Evolutionary conservation across 2,888 invertebrate genomes (phyloP), one percentile per base, ranked within the genome.

Genomic region (Erebia epiphron): DNA sequence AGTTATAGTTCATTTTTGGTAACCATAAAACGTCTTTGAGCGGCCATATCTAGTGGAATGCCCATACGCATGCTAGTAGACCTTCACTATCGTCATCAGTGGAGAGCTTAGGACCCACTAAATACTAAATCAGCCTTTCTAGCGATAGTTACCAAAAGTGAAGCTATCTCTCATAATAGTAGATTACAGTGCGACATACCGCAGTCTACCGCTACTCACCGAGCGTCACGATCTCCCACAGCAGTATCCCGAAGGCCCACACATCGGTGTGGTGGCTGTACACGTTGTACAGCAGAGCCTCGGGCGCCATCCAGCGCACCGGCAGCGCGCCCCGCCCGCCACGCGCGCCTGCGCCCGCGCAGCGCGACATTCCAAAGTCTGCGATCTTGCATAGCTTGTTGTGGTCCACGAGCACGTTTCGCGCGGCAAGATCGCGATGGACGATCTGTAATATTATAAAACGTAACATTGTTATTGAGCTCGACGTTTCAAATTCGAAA

Each of bases 301-400:
- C 97, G 0, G 97, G 97, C 3, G 97, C 97, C 97, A 97, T 97
- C 97, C 97, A 97, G 35, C 96, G 92, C 66, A 96, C 96, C 0
- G 96, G 96, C 78, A 96, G 83, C 18, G 96, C 96, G 16, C 94
- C 95, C 4, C 95, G 89, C 0, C 88, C 83, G 82, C 88, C 83
- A 81, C 86, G 87, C 78, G 85, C 92, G 0, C 86, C 83, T 0
- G 83, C 86, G 16, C 90, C 91, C 0, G 89, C 95, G 77, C 95
- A 95, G 69, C 97, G 94, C 13, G 97, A 97, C 95, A 97, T 96
- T 71, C 97, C 97, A 86, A 97, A 98, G 92, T 97, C 97, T 2
- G 97, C 97, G 75, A 98, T 97, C 93, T 98, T 98, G 87, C 97
- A 97, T 72, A 97, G 94, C 84, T 97, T 97, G 87, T 97, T 97